Base-by-base conservation (phyloP, 2,113 vertebrate genomes). In the Tauraco erythrolophus region DNA sequence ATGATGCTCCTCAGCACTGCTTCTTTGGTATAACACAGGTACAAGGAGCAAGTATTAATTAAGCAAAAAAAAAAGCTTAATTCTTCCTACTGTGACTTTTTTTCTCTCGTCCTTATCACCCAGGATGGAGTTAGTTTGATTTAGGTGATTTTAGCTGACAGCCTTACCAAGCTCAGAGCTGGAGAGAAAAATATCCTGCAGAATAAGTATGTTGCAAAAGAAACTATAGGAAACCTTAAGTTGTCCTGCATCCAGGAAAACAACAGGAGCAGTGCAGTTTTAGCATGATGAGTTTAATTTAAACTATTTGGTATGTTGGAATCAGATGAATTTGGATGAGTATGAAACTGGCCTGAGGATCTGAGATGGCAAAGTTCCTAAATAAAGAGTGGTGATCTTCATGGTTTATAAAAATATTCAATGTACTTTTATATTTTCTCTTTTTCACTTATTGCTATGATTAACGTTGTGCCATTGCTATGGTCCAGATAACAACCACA, bases 401-500 rank as follows among this genome's bases (percentile, higher is more conserved):
- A 56, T 14, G 21, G 16, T 37, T 78, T 64, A 25, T 62, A 84
- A 89, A 94, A 85, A 11, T 28, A 45, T 84, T 70, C 60, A 41
- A 83, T 33, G 46, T 91, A 75, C 89, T 88, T 71, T 33, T 30
- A 41, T 57, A 82, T 80, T 64, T 85, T 56, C 68, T 74, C 80
- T 82, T 90, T 97, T 69, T 84, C 65, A 68, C 17, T 91, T 58
- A 70, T 27, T 51, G 41, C 28, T 89, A 24, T 53, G 64, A 78
- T 91, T 94, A 84, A 85, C 25, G 72, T 15, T 76, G 92, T 53
- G 50, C 56, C 30, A 39, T 76, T 84, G 53, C 88, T 70, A 64
- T 3, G 12, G 71, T 78, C 90, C 95, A 92, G 88, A 94, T 75
- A 97, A 89, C 14, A 76, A 87, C 46, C 66, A 78, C 54, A 85